Conservation (phyloP, 2,113 vertebrate genomes). For the Zapornia atra region DNA sequence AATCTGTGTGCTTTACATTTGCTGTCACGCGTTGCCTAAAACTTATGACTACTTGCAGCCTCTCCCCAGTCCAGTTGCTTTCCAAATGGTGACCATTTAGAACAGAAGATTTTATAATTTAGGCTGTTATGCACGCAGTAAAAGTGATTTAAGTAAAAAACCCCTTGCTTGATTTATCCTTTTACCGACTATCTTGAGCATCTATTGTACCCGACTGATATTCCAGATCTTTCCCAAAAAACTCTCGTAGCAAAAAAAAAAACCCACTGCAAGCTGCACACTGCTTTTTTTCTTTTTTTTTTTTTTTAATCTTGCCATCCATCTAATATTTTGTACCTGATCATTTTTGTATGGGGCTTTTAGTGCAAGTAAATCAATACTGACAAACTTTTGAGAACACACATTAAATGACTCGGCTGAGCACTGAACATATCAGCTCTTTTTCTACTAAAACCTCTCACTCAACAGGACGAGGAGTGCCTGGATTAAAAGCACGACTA, state of each 20-base stretch:
- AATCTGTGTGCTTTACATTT: background rate
- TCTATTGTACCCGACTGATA: background rate
- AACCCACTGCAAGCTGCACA: background rate
- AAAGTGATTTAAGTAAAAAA: background rate
- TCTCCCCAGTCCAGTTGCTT: background rate
- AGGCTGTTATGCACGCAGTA: background rate
- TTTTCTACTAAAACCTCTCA: background rate
- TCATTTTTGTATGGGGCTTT: background rate
- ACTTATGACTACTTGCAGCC: background rate
- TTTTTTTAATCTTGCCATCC: too few relatives aligned
- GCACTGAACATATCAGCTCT: background rate
- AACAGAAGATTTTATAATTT: background rate
- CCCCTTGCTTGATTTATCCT: background rate
- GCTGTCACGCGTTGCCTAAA: background rate
- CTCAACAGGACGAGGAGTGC: background rate
- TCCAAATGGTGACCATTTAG: background rate
- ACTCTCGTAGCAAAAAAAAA: background rate
- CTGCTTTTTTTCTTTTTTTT: background rate
- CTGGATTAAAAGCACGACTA: constrained; percentile 35
- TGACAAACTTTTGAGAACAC: background rate
- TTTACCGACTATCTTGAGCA: background rate
- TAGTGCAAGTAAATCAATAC: background rate
- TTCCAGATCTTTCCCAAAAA: background rate
- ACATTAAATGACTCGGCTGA: background rate
- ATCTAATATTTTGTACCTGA: background rate